Evolutionary conservation across 2,113 vertebrate species (phyloP), one percentile per base, ranked within the genome.

Genomic region (Grammomys dolichurus): DNA sequence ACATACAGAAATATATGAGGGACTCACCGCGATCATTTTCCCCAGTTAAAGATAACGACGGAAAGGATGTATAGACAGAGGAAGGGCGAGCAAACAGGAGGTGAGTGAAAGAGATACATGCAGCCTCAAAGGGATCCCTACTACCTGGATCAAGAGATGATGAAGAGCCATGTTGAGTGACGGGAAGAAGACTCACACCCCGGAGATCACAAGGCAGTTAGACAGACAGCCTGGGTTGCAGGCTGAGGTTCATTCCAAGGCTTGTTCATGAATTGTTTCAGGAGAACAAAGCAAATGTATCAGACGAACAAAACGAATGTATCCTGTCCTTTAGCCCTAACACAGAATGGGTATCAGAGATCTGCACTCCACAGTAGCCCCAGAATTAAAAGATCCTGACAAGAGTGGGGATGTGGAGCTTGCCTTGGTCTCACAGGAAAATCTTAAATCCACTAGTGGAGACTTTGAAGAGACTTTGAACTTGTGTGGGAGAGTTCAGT

Each of bases 71-170:
- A 22, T 82, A 40, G 22, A 54, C 10, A 20, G 2, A 87, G 11
- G 33, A 67, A 77, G 54, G 46, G 60, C 12, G 48, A 26, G 43
- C 58, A 63, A 56, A 31, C 4, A 73, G 51, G 11, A 48, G 54
- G 31, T 22, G 48, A 54, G 33, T 0, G 1, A 28, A 90, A 73
- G 72, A 31, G 40, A 46, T 3, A 0, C 2, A 0, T 11, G 20
- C 24, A 7, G 54, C 20, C 33, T 88, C 43, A 31, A 58, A 22
- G 22, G 3, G 12, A 46, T 36, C 33, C 26, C 26, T 40, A 51
- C 54, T 31, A 3, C 31, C 67, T 81, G 36, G 14, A 84, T 60
- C 22, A 16, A 78, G 56, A 91, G 87, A 65, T 31, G 10, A 3
- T 12, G 36, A 19, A 36, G 26, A 63, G 33, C 14, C n/a, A 43